Evolutionary conservation across 2,888 invertebrate species (phyloP).

Genomic region (Stegophylla sp.): DNA sequence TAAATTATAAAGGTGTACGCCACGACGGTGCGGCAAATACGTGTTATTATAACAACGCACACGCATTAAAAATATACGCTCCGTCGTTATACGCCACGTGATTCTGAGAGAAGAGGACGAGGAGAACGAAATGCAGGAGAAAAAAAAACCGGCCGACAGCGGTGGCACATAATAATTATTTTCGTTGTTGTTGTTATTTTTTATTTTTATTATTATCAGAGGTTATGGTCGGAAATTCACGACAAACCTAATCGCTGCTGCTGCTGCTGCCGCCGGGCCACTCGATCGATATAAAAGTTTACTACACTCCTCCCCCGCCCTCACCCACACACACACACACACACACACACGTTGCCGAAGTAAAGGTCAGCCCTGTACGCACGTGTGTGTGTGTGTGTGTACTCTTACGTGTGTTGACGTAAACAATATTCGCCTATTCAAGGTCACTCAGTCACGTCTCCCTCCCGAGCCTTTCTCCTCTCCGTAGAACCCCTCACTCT

Average conservation of each 20-base stretch:
- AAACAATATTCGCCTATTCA: conserved; percentile 10
- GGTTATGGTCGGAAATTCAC: conserved; percentile 38
- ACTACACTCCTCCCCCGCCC: neutral
- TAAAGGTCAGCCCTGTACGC: conserved; percentile 6
- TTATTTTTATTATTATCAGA: conserved; percentile 26
- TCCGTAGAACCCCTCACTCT: neutral
- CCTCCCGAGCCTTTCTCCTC: neutral
- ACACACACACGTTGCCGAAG: too few species aligned
- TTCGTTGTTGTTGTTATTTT: conserved; percentile 15
- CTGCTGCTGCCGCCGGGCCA: neutral
- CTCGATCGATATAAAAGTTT: conserved; percentile 44
- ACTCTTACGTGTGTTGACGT: too few species aligned
- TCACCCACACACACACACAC: too few species aligned
- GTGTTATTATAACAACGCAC: too few species aligned
- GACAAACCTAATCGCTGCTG: neutral
- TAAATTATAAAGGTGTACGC: too few species aligned
- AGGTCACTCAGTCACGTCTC: neutral
- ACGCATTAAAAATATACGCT: too few species aligned
- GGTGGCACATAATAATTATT: too few species aligned
- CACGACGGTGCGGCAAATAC: too few species aligned
- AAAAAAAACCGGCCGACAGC: neutral
- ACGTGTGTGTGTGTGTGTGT: too few species aligned
- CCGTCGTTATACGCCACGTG: too few species aligned
- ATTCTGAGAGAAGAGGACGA: neutral
- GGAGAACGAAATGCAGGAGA: neutral